phyloP scores from a whole-genome alignment of 1,140 invertebrate species.

The Hyles vespertilio region DNA sequence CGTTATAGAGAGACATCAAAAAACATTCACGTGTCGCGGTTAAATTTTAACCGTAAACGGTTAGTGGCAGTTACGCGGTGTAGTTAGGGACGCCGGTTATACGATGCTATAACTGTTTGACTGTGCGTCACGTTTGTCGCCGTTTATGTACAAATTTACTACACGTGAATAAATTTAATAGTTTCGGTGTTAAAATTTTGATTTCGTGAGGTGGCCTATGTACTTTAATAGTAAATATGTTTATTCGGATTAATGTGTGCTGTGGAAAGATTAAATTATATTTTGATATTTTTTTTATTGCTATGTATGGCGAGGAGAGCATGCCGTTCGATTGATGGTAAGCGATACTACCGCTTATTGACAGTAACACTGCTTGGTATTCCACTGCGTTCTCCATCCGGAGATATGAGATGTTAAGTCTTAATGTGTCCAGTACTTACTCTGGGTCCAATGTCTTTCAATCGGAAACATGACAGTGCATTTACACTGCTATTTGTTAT shows the following conservation, averaged over 20 bases:
- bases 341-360: too few relatives aligned
- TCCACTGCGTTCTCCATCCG: too few relatives aligned
- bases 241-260: neutral
- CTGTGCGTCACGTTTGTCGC: neutral
- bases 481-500: too few relatives aligned
- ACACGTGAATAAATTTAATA: constrained; percentile 49
- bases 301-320: too few relatives aligned
- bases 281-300: too few relatives aligned
- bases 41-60: constrained; percentile 48
- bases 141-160: constrained; percentile 26
- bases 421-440: too few relatives aligned
- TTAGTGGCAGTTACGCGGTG: constrained; percentile 32
- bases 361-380: too few relatives aligned
- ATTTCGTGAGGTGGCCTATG: neutral
- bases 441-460: too few relatives aligned
- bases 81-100: constrained; percentile 24
- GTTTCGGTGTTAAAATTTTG: neutral
- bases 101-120: constrained; percentile 30
- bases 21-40: constrained; percentile 38
- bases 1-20: constrained; percentile 25
- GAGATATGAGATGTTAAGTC: too few relatives aligned
- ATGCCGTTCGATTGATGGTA: too few relatives aligned
- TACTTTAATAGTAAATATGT: neutral
- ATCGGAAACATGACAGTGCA: too few relatives aligned
- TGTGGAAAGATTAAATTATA: too few relatives aligned